Percentiles rank a stretch among this genome's conserved stretches.
phyloP scores from a whole-genome alignment of 2,888 invertebrate genomes.

The Leptopilina syphax region DNA sequence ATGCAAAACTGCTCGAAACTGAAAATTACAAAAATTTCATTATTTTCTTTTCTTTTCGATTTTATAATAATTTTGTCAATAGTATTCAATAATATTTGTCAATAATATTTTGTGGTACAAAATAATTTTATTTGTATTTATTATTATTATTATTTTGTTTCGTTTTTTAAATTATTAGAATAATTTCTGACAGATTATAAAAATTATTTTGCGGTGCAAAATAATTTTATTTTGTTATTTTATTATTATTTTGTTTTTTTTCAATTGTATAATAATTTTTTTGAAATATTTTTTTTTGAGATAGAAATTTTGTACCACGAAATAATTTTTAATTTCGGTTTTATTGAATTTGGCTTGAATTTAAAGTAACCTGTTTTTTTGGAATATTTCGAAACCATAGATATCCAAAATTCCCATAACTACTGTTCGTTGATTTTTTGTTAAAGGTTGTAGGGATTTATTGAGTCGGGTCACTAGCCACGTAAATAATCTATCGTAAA shows the following conservation, averaged over 20 bases:
- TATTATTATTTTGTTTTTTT: background rate
- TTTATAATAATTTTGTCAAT: background rate
- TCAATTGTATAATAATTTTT: background rate
- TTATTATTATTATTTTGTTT: too few relatives aligned
- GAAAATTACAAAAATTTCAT: slow-evolving; percentile 55
- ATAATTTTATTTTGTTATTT: background rate
- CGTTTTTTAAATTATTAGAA: too few relatives aligned
- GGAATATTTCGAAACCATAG: slow-evolving; percentile 96
- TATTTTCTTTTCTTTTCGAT: background rate
- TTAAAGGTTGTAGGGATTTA: slow-evolving; percentile 82
- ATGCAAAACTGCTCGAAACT: slow-evolving; percentile 96
- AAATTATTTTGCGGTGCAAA: background rate
- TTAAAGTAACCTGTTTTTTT: slow-evolving; percentile 85
- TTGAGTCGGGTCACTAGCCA: slow-evolving; percentile 93
- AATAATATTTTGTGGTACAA: background rate
- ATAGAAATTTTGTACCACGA: too few relatives aligned
- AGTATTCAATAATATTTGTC: background rate
- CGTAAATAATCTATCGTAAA: slow-evolving; percentile 93
- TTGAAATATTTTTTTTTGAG: too few relatives aligned
- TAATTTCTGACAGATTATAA: too few relatives aligned
- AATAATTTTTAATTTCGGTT: background rate
- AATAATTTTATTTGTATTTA: background rate
- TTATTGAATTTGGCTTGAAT: background rate
- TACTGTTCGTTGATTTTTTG: slow-evolving; percentile 79
- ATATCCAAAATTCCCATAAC: slow-evolving; percentile 95